Conservation (phyloP, 64 coral and sea anemone species). For the Stichodactyla mertensii region DNA sequence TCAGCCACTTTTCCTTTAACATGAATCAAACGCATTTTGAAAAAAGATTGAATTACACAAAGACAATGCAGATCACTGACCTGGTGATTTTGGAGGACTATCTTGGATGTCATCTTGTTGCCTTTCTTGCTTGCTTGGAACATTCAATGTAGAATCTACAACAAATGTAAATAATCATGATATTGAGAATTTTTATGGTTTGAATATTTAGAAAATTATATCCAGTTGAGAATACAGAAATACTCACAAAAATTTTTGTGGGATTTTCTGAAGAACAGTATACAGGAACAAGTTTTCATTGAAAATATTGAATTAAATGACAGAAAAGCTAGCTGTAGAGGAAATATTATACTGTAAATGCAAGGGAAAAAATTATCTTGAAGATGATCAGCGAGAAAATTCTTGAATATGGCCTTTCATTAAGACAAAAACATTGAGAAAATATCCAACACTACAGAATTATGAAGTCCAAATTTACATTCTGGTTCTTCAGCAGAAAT, state of each 20-base stretch:
- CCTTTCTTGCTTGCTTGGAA: constrained; percentile 12
- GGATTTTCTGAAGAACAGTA: constrained; percentile 11
- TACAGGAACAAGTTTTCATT: constrained; percentile 21
- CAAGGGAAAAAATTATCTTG: constrained; percentile 1
- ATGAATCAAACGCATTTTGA: too few species aligned
- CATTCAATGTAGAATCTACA: constrained; percentile 20
- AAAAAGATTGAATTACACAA: background rate
- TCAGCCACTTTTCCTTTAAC: too few species aligned
- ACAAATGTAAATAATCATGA: background rate
- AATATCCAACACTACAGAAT: background rate
- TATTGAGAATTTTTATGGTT: background rate
- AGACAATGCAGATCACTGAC: background rate
- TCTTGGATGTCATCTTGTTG: background rate
- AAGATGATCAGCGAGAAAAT: background rate
- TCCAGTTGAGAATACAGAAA: background rate
- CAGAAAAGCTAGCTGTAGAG: background rate
- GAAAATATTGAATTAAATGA: constrained; percentile 4
- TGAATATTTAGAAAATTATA: background rate
- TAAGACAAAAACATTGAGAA: background rate
- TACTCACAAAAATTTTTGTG: background rate
- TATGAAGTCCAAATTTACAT: background rate
- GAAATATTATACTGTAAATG: background rate
- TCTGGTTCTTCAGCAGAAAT: background rate
- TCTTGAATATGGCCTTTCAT: background rate
- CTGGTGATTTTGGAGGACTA: background rate